Base-by-base conservation (phyloP, 2,113 vertebrate species). In the Mus spicilegus region DNA sequence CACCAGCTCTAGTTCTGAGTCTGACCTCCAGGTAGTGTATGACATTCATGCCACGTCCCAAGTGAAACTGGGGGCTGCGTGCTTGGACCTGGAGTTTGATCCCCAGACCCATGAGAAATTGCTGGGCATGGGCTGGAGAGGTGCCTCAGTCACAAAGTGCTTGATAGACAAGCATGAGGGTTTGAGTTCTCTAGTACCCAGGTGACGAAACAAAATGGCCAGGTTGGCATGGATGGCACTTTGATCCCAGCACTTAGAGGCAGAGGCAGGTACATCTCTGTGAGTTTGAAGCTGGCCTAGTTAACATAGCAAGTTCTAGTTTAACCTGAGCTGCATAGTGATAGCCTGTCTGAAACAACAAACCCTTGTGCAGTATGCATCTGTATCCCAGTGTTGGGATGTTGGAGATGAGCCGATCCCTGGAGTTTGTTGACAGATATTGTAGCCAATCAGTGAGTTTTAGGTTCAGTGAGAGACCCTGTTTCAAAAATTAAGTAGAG, bases 1-100 rank as follows among this genome's bases (percentile, higher is more conserved):
- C 78, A 98, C 98, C 89, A 99, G 99, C 96, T 98, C 98, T 76
- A 97, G 97, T 2, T 96, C 96, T 91, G 97, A 98, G 69, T 95
- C 97, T 46, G 81, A 42, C 95, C 87, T 93, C 2, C 98, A 98
- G 98, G 99, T 99, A 98, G 97, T 14, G 4, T 36, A 5, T 61
- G 73, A 95, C 80, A 5, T 77, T 26, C 61, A 89, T 87, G 49
- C 81, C n/a, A 7, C 82, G 24, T 58, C 11, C 1, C 2, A 88
- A 88, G 69, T 30, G 33, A 73, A 88, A 30, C 42, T 86, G 16
- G 42, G 39, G n/a, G 84, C 42, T 6, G 39, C 30, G 28, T 20
- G 61, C 36, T 49, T 17, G 9, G 82, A 3, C 26, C 39, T 85
- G 82, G 58, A 42, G n/a, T 63, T 30, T 42, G n/a, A 19, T 63